phyloP scores from a whole-genome alignment of 2,113 vertebrate species.

The Micronycteris hirsuta region DNA sequence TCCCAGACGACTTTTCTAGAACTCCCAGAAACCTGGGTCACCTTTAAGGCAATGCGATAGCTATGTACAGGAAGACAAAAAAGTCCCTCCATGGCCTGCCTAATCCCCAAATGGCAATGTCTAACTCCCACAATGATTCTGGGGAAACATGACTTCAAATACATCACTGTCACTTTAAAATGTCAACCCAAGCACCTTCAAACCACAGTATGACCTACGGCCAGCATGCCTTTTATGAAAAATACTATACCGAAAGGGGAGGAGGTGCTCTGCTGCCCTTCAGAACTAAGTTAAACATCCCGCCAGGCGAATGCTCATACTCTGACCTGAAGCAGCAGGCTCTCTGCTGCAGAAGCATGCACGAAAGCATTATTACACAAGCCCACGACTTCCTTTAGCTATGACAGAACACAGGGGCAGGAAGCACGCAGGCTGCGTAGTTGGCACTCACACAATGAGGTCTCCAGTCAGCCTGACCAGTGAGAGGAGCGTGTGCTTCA shows the following conservation, averaged over 20 bases:
- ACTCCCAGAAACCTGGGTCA: neutral
- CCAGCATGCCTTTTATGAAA: neutral
- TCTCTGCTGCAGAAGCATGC: neutral
- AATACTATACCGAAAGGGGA: neutral
- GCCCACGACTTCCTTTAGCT: neutral
- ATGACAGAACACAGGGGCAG: accelerated
- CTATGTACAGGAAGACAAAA: neutral
- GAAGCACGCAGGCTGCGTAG: accelerated
- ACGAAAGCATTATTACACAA: neutral
- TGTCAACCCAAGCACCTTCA: neutral
- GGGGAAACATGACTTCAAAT: neutral
- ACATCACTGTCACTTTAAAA: neutral
- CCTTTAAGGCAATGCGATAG: neutral
- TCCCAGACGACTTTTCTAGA: neutral
- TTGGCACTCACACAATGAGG: slow-evolving; percentile 92
- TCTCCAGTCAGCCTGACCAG: slow-evolving; percentile 96
- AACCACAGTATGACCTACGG: neutral
- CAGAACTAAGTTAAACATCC: neutral
- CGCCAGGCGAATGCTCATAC: neutral
- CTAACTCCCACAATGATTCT: neutral
- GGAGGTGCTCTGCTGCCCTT: neutral
- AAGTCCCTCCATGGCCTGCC: neutral
- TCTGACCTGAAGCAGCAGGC: neutral
- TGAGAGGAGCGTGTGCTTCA: slow-evolving; percentile 96
- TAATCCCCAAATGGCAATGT: neutral